Evolutionary conservation across 2,113 vertebrate species (phyloP).

Genomic region (Seriola dumerili): DNA sequence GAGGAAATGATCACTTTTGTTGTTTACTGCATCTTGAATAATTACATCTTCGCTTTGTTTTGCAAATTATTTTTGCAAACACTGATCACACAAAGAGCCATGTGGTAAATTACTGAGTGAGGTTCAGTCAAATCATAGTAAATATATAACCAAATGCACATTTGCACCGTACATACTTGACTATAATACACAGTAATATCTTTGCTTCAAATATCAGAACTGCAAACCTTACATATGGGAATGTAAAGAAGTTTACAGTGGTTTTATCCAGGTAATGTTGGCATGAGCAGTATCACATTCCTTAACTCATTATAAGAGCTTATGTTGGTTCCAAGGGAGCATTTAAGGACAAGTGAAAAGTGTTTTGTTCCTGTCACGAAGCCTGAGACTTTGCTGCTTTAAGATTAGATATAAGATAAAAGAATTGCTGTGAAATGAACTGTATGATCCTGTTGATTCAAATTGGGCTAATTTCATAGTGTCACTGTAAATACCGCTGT

Average conservation of each 20-base stretch:
- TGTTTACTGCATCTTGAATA: too few species aligned
- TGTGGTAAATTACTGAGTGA: too few species aligned
- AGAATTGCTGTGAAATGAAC: background rate
- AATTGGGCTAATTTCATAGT: background rate
- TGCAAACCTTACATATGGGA: background rate
- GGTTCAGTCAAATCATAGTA: background rate
- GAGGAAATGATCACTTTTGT: too few species aligned
- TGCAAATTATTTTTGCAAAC: too few species aligned
- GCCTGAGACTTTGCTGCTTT: background rate
- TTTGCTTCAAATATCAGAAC: background rate
- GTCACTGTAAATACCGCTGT: background rate
- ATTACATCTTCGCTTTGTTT: too few species aligned
- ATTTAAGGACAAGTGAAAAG: background rate
- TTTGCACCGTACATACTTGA: too few species aligned
- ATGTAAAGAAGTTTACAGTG: background rate
- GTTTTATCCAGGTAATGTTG: background rate
- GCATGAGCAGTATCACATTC: background rate
- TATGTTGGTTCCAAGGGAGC: background rate
- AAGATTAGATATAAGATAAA: background rate
- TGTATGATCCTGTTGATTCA: background rate
- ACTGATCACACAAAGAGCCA: too few species aligned
- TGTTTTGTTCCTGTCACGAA: background rate
- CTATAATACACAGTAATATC: too few species aligned
- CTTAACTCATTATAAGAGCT: background rate
- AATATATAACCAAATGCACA: too few species aligned